Base-by-base conservation (phyloP, 2,797 vertebrate species). In the Tragelaphus oryx region DNA sequence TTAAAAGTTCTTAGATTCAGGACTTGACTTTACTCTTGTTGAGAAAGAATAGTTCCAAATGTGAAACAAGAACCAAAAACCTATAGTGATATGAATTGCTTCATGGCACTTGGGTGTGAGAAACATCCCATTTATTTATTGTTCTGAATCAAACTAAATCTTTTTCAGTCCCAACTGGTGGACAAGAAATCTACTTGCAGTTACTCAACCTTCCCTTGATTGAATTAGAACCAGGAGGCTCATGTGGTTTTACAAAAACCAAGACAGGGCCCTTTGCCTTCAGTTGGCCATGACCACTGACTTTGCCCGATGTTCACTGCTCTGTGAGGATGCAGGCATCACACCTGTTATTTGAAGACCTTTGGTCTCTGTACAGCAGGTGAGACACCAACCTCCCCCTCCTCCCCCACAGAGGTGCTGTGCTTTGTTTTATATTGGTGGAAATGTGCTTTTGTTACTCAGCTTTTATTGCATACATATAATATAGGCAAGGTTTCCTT, bases 111-210 rank as follows among this genome's bases (percentile, higher is more conserved):
- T 68, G 30, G 18, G 33, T 79, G 2, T 18, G 85, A 93, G 57
- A 92, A 95, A 81, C 1, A 82, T 44, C 41, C 57, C 8, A 68
- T 46, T 91, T 88, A 48, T 78, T 75, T 75, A 80, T 20, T 76
- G 30, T 75, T 46, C 54, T 92, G 65, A 85, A 74, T 62, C 62
- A 78, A 84, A 87, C 82, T 76, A 89, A 93, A 92, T 87, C 37
- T 62, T 80, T 24, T 46, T 85, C 37, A 14, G 30, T 59, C 30
- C 26, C 41, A 81, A 22, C 80, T 91, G 18, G 54, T 79, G 30
- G 83, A 20, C 44, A 87, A 80, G 10, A 96, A 86, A n/a, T 91
- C 33, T 54, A 48, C 28, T 1, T 24, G 18, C 30, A 68, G 48
- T 78, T 71, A 60, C 50, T 91, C 50, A 89, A 18, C 44, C 13